Conservation (phyloP, 2,797 vertebrate genomes). For the Parotocinclus haroldoi region DNA sequence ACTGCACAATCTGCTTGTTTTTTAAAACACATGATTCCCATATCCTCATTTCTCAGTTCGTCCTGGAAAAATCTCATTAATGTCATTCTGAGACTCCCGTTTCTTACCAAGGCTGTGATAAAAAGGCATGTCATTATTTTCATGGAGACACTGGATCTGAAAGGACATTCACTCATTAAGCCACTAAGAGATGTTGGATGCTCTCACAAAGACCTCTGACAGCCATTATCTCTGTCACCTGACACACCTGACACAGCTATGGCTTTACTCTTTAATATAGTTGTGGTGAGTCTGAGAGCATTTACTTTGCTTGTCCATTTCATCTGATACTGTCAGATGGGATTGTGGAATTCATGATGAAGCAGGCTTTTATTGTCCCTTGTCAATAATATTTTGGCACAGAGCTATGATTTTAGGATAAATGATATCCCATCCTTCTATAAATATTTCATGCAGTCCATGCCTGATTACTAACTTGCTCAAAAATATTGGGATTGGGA, state of each 20-base stretch:
- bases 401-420: constrained; percentile 16
- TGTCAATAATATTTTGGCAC: constrained; percentile 21
- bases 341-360: constrained; percentile 50
- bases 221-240: constrained; percentile 58
- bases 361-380: constrained; percentile 39
- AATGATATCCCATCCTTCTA: constrained; percentile 29
- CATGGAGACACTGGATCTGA: constrained; percentile 43
- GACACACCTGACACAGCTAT: constrained; percentile 53
- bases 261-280: constrained; percentile 49
- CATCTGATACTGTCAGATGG: constrained; percentile 54
- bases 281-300: constrained; percentile 49
- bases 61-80: constrained; percentile 32
- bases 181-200: constrained; percentile 38
- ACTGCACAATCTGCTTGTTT: not conserved
- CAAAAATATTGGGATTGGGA: not conserved
- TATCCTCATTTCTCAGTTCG: constrained; percentile 10
- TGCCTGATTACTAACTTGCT: constrained; percentile 14
- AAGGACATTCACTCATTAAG: constrained; percentile 44
- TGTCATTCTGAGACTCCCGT: constrained; percentile 45
- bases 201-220: constrained; percentile 45
- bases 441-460: constrained; percentile 31
- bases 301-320: constrained; percentile 63
- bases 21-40: not conserved
- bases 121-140: constrained; percentile 42
- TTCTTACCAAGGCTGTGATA: constrained; percentile 35